A percentile compares a stretch with the other conserved stretches of the same genome.
These are phyloP conservation scores for Mus spicilegus DNA, from an alignment of 2,113 vertebrate species.

Conservation along the genomic window DNA sequence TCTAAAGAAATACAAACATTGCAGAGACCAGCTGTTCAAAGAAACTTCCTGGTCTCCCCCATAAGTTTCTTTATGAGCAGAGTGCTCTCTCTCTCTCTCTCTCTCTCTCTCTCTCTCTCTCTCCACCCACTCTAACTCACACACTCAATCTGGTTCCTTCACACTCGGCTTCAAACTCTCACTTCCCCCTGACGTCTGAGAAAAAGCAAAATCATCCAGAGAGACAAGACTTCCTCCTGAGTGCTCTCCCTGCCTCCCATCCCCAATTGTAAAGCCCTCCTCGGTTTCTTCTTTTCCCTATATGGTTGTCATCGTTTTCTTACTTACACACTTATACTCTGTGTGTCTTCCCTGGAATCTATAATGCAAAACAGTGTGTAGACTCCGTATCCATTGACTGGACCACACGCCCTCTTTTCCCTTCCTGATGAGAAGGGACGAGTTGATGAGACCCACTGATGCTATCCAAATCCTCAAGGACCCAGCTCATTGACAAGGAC, in stretches of 20 bases:
- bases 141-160: not conserved
- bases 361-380: not conserved
- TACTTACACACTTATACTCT: not conserved
- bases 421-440: not conserved
- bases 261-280: not conserved
- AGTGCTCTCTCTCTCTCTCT: not conserved
- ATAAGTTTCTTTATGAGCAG: not conserved
- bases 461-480: not conserved
- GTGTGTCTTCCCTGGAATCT: not conserved
- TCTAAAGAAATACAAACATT: not conserved
- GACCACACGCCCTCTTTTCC: not conserved
- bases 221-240: not conserved
- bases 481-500: not conserved
- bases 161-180: not conserved
- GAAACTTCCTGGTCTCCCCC: not conserved
- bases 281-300: not conserved
- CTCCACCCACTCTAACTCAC: not conserved
- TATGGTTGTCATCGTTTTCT: not conserved
- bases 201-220: conserved; percentile 31
- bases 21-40: not conserved
- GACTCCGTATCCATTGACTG: not conserved
- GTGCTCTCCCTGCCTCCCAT: not conserved
- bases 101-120: not conserved
- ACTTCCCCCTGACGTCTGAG: not conserved
- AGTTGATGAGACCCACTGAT: not conserved